Evolutionary conservation across 2,888 invertebrate species (phyloP), one percentile per base, ranked within the genome.

Genomic region (Amphimallon solstitiale): DNA sequence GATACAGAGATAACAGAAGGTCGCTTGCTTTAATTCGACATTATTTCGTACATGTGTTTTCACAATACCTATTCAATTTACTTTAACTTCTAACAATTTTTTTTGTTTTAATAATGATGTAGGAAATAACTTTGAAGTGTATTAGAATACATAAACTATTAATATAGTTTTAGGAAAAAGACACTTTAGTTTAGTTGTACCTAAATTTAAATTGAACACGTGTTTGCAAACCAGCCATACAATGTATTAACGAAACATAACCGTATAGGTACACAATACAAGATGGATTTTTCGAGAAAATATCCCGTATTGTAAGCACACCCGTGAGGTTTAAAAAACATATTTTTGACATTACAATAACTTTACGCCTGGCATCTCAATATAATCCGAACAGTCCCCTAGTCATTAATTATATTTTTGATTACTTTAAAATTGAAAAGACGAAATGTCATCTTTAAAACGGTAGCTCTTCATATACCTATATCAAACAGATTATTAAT

Each of bases 291-390:
- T 23, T n/a, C 2, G 23, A 9, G 12, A 51, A 34, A 35, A 51
- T 3, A 12, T 9, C 17, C 10, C 9, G 1, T 17, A 14, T 10
- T 34, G 34, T 15, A 21, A 19, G 9, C 15, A 10, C 12, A 17
- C 52, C 54, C 54, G 14, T 19, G 63, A 54, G 54, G 10, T 45
- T 64, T 59, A 66, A 67, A 65, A 51, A 65, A 56, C 49, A 68
- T 63, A 37, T 62, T 66, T 66, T 61, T 65, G 68, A 64, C 68
- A 69, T 62, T 66, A 67, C 51, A 66, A 63, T 23, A 52, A 52
- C 52, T 17, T 37, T 23, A 10, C 23, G 12, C 12, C 37, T 68
- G 68, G 69, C 69, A 66, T 66, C 68, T 70, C 67, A 64, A 70
- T 70, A 68, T 64, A 61, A 56, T 49, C 63, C n/a, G n/a, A 37